Conservation (phyloP, 2,113 vertebrate genomes). For the Etheostoma spectabile region DNA sequence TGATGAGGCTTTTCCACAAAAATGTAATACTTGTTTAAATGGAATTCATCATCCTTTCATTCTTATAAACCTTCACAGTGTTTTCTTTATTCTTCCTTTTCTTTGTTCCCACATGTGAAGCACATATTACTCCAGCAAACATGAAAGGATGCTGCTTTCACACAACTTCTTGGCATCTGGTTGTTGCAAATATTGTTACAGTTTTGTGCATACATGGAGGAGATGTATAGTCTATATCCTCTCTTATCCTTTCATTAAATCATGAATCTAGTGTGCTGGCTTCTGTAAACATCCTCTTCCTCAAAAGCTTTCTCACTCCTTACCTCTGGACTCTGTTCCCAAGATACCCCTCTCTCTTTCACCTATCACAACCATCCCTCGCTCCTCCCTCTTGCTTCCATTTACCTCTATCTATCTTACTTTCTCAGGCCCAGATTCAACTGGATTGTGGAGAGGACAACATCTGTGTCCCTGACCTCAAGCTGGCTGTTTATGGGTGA, state of each 20-base stretch:
- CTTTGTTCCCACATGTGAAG: slow-evolving; percentile 46
- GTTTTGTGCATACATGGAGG: slow-evolving; percentile 27
- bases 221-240: slow-evolving; percentile 40
- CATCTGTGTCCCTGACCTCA: slow-evolving; percentile 89
- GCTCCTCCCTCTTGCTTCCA: slow-evolving; percentile 2
- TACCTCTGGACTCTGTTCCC: slow-evolving; percentile 34
- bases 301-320: slow-evolving; percentile 23
- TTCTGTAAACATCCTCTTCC: slow-evolving; percentile 69
- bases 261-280: slow-evolving; percentile 21
- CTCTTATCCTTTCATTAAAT: slow-evolving; percentile 66
- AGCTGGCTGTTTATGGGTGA: slow-evolving; percentile 87
- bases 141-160: slow-evolving; percentile 36
- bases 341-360: slow-evolving; percentile 28
- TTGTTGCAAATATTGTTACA: slow-evolving; percentile 48
- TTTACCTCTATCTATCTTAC: slow-evolving; percentile 18
- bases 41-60: slow-evolving; percentile 42
- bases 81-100: slow-evolving; percentile 26
- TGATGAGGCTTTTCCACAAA: slow-evolving; percentile 44
- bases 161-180: slow-evolving; percentile 23
- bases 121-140: neutral
- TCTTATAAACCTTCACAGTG: slow-evolving; percentile 17
- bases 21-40: slow-evolving; percentile 43
- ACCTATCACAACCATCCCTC: slow-evolving; percentile 11
- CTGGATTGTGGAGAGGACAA: slow-evolving; percentile 92
- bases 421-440: slow-evolving; percentile 87